phyloP scores from a whole-genome alignment of 2,888 invertebrate genomes.

The Ochropleura plecta region DNA sequence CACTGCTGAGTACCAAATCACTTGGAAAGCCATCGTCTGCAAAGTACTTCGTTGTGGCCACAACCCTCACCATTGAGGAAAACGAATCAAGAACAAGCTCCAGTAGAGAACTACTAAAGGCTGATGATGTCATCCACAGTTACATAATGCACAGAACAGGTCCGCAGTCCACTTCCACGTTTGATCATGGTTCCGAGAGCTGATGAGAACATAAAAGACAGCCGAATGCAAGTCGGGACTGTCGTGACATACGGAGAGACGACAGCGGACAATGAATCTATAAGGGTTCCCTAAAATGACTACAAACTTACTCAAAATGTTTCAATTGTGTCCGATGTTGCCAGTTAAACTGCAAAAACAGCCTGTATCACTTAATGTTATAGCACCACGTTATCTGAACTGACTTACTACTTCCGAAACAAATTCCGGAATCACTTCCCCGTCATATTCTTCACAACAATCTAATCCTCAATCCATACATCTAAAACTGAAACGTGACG shows the following conservation, averaged over 20 bases:
- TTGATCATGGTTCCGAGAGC: background rate
- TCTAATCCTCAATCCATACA: slow-evolving; percentile 49
- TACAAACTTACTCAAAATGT: background rate
- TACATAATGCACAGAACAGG: slow-evolving; percentile 1
- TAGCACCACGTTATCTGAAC: background rate
- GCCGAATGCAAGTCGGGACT: no score
- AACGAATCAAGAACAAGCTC: no score
- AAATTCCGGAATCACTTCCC: slow-evolving; percentile 13
- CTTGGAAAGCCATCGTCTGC: no score
- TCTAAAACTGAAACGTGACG: slow-evolving; percentile 58
- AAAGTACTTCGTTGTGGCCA: no score
- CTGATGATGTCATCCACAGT: slow-evolving; percentile 8
- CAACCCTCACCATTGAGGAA: no score
- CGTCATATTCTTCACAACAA: slow-evolving; percentile 22
- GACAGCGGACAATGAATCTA: no score
- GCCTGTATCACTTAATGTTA: no score
- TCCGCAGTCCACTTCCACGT: slow-evolving; percentile 14
- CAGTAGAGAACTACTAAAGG: background rate
- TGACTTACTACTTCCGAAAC: slow-evolving; percentile 7
- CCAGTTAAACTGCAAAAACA: background rate
- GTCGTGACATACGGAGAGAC: no score
- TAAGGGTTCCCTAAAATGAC: background rate
- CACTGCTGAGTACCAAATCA: no score
- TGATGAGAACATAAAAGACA: slow-evolving; percentile 9
- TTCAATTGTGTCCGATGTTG: background rate